Evolutionary conservation across 2,113 vertebrate genomes (phyloP), one percentile per base, ranked within the genome.

Genomic region (Chamaea fasciata): DNA sequence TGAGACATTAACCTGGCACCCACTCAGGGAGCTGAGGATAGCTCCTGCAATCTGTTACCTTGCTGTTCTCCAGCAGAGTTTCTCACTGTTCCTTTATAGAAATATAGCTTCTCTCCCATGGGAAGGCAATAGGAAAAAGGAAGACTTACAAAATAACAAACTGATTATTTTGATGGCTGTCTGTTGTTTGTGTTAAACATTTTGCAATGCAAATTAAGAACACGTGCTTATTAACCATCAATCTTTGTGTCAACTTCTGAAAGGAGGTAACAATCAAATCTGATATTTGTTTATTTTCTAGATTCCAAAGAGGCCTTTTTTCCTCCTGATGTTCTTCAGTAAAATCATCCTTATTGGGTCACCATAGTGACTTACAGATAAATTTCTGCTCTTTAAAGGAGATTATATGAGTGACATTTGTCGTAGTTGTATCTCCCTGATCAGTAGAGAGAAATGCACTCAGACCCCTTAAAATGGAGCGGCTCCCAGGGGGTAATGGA

Each of bases 221-320:
- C 76, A 92, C 17, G n/a, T 77, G 88, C 86, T 95, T 81, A 95
- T 88, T 92, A 94, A 63, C 47, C 62, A 83, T 92, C 92, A 92
- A 30, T 96, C 85, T 93, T 81, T 33, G 60, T 92, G 93, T 83
- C 93, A 86, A 11, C 50, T 93, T 89, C 83, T 92, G 68, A 87
- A 93, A 75, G 68, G 50, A 94, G 49, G 33, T 71, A 93, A 94
- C 76, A 78, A 86, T 67, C 90, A 49, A 71, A 52, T 71, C 26
- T 70, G 24, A 41, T 95, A 88, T 49, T 89, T 91, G 77, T 75
- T 92, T 87, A 21, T 81, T 79, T 89, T 89, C 70, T 64, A 11
- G 44, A 82, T 93, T 74, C 49, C 89, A 71, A 90, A 55, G 71
- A 83, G 44, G 20, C 33, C 55, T 89, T 87, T 87, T 94, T 84